Evolutionary conservation across 2,888 invertebrate species (phyloP).

Genomic region (Rhyacophila evoluta): DNA sequence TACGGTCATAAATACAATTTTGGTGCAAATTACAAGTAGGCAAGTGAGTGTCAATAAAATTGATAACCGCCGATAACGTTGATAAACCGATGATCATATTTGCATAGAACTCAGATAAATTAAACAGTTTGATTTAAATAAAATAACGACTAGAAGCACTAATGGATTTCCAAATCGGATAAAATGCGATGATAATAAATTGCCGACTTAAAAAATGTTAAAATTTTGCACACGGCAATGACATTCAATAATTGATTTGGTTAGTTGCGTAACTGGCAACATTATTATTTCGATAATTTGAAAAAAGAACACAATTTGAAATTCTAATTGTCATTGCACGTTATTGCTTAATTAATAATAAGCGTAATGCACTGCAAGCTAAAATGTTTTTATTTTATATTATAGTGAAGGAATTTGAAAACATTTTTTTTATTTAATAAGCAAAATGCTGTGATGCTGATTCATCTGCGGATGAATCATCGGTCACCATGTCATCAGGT

Average conservation of each 20-base stretch:
- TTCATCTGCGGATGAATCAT: not conserved
- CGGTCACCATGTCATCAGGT: not conserved
- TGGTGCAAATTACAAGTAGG: not conserved
- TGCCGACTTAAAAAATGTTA: not conserved
- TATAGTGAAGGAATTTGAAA: not conserved
- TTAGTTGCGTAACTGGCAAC: too few relatives aligned
- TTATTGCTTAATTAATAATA: constrained; percentile 13
- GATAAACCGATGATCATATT: not conserved
- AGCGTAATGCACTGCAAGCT: not conserved
- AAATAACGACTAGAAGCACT: not conserved
- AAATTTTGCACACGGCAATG: not conserved
- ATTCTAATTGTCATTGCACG: not conserved
- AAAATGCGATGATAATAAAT: not conserved
- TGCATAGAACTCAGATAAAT: not conserved
- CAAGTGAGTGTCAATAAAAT: not conserved
- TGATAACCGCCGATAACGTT: not conserved
- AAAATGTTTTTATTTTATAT: too few relatives aligned
- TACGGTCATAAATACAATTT: not conserved
- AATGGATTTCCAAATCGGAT: not conserved
- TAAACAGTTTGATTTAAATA: not conserved
- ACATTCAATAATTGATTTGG: not conserved
- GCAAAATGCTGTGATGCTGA: not conserved
- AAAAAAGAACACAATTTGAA: not conserved
- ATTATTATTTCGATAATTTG: not conserved
- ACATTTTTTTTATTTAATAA: not conserved